phyloP scores from a whole-genome alignment of 1,140 invertebrate species.

The Thaumetopoea pityocampa region DNA sequence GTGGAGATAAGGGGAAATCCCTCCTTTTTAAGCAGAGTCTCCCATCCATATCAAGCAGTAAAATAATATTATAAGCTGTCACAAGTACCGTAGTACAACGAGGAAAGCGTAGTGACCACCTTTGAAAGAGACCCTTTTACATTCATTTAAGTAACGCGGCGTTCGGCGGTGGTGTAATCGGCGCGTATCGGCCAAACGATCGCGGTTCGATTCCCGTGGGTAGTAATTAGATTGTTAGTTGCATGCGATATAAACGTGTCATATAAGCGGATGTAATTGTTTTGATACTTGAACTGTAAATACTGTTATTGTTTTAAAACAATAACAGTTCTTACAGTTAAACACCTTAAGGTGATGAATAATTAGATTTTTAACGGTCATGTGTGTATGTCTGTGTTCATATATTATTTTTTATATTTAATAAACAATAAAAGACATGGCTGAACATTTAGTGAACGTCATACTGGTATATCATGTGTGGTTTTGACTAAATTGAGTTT shows the following conservation, averaged over 20 bases:
- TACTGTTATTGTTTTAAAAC: conserved; percentile 6
- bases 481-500: no score
- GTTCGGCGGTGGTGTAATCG: conserved; percentile 37
- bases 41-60: no score
- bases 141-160: conserved; percentile 14
- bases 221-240: conserved; percentile 72
- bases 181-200: conserved; percentile 53
- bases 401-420: no score
- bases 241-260: conserved; percentile 68
- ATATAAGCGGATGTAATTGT: conserved; percentile 14
- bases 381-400: no score
- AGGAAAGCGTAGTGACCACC: conserved; percentile 6
- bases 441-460: no score
- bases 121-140: conserved; percentile 16
- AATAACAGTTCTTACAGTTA: no score
- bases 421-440: no score
- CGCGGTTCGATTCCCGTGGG: conserved; percentile 67
- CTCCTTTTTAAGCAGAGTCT: no score
- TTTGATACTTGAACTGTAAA: conserved; percentile 17
- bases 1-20: no score
- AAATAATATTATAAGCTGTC: background rate
- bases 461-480: no score
- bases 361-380: no score
- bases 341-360: no score
- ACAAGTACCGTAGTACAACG: conserved; percentile 4